phyloP scores from a whole-genome alignment of 2,888 invertebrate species.

The Standfussiana lucernea region DNA sequence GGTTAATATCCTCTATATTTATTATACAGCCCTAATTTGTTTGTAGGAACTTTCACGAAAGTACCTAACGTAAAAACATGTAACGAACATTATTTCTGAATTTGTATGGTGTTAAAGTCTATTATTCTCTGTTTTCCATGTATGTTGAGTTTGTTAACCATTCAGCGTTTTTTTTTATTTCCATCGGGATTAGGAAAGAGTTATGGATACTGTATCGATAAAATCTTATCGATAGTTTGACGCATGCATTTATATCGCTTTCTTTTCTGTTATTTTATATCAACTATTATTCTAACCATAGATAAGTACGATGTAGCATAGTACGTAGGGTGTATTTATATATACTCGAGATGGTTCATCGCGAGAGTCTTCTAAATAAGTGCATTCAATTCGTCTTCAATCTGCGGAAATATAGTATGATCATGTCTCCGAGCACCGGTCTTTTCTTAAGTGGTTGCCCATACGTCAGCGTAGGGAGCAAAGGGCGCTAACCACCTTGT shows the following conservation, averaged over 20 bases:
- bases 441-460: no score
- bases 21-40: constrained; percentile 52
- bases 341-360: no score
- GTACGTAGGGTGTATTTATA: not conserved
- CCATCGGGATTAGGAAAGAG: constrained; percentile 33
- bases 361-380: no score
- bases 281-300: not conserved
- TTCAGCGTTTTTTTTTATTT: constrained; percentile 66
- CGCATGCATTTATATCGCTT: not conserved
- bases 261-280: constrained; percentile 12
- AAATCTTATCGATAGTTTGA: constrained; percentile 34
- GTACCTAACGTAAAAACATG: constrained; percentile 7
- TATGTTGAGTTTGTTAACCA: constrained; percentile 48
- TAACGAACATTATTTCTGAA: constrained; percentile 12
- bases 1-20: constrained; percentile 53
- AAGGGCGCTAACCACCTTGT: no score
- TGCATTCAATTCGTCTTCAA: no score
- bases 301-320: not conserved
- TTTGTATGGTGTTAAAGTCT: not conserved
- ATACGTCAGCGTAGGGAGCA: no score
- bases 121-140: constrained; percentile 11
- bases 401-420: no score
- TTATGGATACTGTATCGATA: constrained; percentile 31
- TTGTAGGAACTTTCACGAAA: constrained; percentile 62
- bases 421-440: no score